Base-by-base conservation (phyloP, 1,140 invertebrate species). In the Chrysopa pallens region DNA sequence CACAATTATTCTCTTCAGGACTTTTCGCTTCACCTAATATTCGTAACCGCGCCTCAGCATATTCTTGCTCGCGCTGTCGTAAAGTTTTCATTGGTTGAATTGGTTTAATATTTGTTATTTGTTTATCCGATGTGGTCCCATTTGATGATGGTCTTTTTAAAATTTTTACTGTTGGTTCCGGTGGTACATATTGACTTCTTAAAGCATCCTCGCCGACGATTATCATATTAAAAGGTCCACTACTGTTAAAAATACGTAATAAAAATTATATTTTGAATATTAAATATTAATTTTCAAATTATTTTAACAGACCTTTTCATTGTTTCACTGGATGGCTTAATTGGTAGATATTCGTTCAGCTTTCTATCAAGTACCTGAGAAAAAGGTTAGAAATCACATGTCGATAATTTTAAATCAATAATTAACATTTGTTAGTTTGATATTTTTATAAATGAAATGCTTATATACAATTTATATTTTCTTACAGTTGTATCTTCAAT, bases 61-160 rank as follows among this genome's bases (percentile, higher is more conserved):
- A 90, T 57, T 88, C 86, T 52, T 84, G 80, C 61, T 88, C 82
- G 52, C 86, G 69, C 69, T 86, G 84, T 65, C 87, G 77, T 8
- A 89, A 62, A 38, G 83, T 84, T 63, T 88, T 88, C 35, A 84
- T 76, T 31, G 83, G 84, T 54, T 84, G 76, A 47, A 70, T 68
- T 38, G 72, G 72, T 57, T 74, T 78, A 13, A 51, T 63, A 52
- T 76, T 78, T 6, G 63, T 51, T 36, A 61, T 52, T 49, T 66
- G 60, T 28, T 54, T 56, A 45, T 66, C 60, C 2, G 53, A 48
- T 37, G 52, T 54, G 17, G 17, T 23, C 17, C 17, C 17, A 40
- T 58, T 58, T 47, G 64, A 61, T 6, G 65, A 68, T 39, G 84
- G 84, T 50, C 84, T 66, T 52, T 85, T 84, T 37, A 89, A 62